Percentiles rank a stretch among this genome's conserved stretches.
phyloP scores from a whole-genome alignment of 2,797 vertebrate species.

The Aphelocoma californica region DNA sequence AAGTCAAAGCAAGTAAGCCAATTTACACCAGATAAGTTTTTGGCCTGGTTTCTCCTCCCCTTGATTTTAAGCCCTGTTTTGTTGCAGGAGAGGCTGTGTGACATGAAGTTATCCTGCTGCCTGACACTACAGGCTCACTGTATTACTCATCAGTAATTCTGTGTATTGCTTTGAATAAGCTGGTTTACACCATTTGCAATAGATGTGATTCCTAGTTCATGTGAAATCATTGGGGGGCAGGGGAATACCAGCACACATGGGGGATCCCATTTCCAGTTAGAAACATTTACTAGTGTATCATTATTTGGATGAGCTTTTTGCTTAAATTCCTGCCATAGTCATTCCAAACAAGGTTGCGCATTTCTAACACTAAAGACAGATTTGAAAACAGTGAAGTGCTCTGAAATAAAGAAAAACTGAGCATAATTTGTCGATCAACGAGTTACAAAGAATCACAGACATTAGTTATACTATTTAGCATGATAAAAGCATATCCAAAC shows the following conservation, averaged over 20 bases:
- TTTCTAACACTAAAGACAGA: background rate
- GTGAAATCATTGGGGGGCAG: background rate
- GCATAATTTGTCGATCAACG: background rate
- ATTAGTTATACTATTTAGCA: background rate
- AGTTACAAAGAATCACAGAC: background rate
- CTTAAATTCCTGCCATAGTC: background rate
- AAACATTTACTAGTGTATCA: background rate
- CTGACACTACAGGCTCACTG: background rate
- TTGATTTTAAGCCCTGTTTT: background rate
- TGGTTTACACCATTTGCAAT: background rate
- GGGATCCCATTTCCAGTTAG: background rate
- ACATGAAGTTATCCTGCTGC: background rate
- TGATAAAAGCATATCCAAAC: background rate
- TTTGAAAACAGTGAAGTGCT: background rate
- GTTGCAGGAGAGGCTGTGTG: background rate
- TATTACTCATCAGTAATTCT: background rate
- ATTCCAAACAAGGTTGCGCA: background rate
- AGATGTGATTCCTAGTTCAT: background rate
- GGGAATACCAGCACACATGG: background rate
- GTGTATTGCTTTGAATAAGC: background rate
- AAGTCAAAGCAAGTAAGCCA: background rate
- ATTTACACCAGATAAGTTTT: background rate
- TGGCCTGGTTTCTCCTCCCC: background rate
- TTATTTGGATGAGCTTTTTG: background rate
- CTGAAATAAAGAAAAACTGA: background rate